These are phyloP conservation scores for Aegotheles bennettii DNA, from an alignment of 2,113 vertebrate species.

Conservation along the genomic window DNA sequence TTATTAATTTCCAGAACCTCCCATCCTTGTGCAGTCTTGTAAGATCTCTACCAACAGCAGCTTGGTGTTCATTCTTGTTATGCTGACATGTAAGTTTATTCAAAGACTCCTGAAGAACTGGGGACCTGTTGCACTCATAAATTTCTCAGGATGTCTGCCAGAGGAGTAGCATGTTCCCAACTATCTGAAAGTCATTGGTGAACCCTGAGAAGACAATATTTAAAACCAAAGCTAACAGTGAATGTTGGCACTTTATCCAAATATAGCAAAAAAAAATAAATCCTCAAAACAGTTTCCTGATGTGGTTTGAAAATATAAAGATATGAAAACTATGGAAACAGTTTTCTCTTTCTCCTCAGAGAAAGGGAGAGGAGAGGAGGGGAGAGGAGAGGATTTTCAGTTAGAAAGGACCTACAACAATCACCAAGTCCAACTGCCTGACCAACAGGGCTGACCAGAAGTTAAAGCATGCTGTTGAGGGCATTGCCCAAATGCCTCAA, in stretches of 20 bases:
- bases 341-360: neutral
- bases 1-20: neutral
- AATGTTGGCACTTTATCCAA: neutral
- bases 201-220: neutral
- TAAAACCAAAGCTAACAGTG: neutral
- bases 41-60: neutral
- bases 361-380: too few species aligned
- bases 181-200: neutral
- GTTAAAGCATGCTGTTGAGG: neutral
- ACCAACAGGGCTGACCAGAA: neutral
- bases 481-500: neutral
- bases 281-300: neutral
- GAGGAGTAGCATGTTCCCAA: neutral
- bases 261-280: neutral
- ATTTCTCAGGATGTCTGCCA: constrained; percentile 5
- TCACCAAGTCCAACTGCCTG: neutral
- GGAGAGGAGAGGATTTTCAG: too few species aligned
- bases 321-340: neutral
- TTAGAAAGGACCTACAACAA: neutral
- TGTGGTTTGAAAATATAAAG: neutral
- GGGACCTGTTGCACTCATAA: neutral
- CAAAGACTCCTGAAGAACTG: neutral
- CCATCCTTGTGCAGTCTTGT: neutral
- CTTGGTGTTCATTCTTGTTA: neutral
- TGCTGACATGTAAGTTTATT: neutral